Evolutionary conservation across 37 sponge, comb jelly and placozoan species (phyloP).

Genomic region (Axinella damicornis): DNA sequence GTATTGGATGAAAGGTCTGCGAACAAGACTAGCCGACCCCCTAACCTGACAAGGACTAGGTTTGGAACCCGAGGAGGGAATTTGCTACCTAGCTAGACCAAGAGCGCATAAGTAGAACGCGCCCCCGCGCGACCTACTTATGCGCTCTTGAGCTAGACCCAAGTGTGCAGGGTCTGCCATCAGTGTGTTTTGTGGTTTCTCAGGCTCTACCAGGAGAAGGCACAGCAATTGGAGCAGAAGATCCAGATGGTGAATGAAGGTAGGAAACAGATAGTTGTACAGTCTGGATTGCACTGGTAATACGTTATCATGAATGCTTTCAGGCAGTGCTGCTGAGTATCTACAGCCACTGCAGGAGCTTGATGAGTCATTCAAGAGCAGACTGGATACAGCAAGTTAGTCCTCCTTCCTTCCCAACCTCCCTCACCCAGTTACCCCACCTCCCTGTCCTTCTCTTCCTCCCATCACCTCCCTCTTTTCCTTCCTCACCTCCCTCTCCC

Average conservation of each 20-base stretch:
- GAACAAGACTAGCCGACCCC: too few species aligned
- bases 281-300: not conserved
- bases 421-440: not conserved
- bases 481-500: not conserved
- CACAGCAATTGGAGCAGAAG: slow-evolving; percentile 55
- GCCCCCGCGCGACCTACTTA: too few species aligned
- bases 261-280: not conserved
- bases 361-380: slow-evolving; percentile 5
- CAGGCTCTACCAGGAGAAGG: slow-evolving; percentile 62
- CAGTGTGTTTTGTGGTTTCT: not conserved
- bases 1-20: too few species aligned
- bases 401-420: not conserved
- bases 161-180: too few species aligned
- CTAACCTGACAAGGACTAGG: too few species aligned
- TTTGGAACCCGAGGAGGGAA: too few species aligned
- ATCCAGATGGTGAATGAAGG: slow-evolving; percentile 51
- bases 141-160: too few species aligned
- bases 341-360: slow-evolving; percentile 54
- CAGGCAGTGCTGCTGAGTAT: slow-evolving; percentile 58
- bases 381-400: slow-evolving; percentile 31
- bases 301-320: too few species aligned
- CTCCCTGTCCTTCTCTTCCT: not conserved
- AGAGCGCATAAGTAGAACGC: too few species aligned
- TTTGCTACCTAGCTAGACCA: too few species aligned
- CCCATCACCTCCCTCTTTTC: not conserved